Base-by-base conservation (phyloP, 2,797 vertebrate species). In the Valencia hispanica region DNA sequence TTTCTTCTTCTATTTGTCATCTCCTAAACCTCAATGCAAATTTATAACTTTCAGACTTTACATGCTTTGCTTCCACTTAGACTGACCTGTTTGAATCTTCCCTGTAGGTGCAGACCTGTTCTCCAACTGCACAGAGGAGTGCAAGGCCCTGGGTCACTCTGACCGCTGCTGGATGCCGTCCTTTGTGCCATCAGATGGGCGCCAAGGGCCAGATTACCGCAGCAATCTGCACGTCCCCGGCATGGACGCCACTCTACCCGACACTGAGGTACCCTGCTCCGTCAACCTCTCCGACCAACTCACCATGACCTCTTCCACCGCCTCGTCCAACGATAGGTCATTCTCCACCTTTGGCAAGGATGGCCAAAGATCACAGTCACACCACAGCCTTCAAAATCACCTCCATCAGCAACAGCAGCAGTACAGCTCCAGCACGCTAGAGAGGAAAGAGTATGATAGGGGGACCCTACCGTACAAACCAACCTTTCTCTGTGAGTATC, bases 281-380 rank as follows among this genome's bases (percentile, higher is more conserved):
- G 90, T 91, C 96, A 88, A 91, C 89, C 93, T 92, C n/a, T 93
- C 96, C 95, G 94, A 95, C 95, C 93, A 92, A 85, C 91, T 92
- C 86, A 87, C 91, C 91, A 59, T 89, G 89, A 87, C 91, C 85
- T 87, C 91, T 74, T 90, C 92, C 79, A 27, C 90, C 57, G 84
- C 88, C 84, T 91, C 92, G 84, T 95, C 97, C 61, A 96, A 94
- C 90, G 97, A 99, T 96, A 96, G 97, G 93, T 98, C 98, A 92
- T 99, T 99, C 96, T 99, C 98, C 92, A 99, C 98, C 88, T 99
- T 99, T 68, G 98, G 98, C 96, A 99, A 99, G 96, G 98, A 99
- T 57, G 92, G 93, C 88, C 92, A 93, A 80, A 94, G 93, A 88
- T 94, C 93, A 88, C 93, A 98, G 96, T 97, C 97, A 95, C 97